phyloP scores from a whole-genome alignment of 2,113 vertebrate species.

The Pseudorectes ferrugineus region DNA sequence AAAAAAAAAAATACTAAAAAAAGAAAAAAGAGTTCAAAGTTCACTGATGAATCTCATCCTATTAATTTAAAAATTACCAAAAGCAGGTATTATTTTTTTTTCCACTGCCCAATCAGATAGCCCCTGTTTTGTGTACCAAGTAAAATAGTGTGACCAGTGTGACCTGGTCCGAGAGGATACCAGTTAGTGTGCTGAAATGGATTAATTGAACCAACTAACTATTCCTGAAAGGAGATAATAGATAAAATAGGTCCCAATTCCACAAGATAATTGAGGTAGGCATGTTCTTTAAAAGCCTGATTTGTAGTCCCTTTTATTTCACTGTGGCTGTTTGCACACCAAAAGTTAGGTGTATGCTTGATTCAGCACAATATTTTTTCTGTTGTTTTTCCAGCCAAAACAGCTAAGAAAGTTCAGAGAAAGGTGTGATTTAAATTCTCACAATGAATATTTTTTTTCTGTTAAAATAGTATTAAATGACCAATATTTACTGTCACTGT shows the following conservation, averaged over 20 bases:
- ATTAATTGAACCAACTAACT: background rate
- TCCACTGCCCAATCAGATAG: background rate
- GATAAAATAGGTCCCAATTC: background rate
- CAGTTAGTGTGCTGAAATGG: background rate
- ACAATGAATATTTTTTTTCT: background rate
- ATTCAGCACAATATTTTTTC: background rate
- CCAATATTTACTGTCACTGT: background rate
- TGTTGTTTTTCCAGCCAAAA: background rate
- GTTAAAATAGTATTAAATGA: background rate
- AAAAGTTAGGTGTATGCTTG: background rate
- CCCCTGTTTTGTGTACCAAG: background rate
- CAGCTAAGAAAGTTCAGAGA: background rate
- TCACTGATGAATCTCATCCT: background rate
- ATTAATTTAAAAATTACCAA: background rate
- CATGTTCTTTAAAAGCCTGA: background rate
- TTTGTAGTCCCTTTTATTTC: slow-evolving; percentile 4
- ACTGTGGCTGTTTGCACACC: background rate
- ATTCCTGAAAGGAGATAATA: background rate
- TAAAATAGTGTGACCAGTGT: background rate
- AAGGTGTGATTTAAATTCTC: background rate
- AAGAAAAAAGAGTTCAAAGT: background rate
- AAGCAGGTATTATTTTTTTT: background rate
- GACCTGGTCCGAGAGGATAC: background rate
- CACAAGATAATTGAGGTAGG: background rate
- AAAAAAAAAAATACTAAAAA: too few relatives aligned